Evolutionary conservation across 2,888 invertebrate genomes (phyloP).

Genomic region (Galerucella calmariensis): DNA sequence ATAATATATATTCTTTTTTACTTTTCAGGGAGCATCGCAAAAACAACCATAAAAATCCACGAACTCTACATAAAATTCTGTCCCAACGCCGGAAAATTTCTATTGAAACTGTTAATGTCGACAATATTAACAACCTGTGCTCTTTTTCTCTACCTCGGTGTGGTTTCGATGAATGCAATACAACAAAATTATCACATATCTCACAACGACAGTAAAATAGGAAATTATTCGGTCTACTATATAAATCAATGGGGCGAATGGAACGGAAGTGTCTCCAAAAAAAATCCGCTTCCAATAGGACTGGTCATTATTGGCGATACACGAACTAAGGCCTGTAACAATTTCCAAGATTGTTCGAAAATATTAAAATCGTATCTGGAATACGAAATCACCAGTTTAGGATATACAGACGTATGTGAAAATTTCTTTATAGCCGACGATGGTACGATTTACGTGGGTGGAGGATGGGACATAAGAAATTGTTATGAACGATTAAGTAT

Average conservation of each 20-base stretch:
- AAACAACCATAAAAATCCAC: background rate
- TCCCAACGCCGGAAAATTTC: background rate
- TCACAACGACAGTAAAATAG: background rate
- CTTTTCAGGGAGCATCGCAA: background rate
- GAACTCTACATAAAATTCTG: background rate
- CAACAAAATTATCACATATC: background rate
- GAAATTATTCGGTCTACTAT: slow-evolving; percentile 35
- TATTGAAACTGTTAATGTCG: background rate
- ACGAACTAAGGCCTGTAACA: slow-evolving; percentile 64
- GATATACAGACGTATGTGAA: slow-evolving; percentile 50
- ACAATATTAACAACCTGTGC: slow-evolving; percentile 3
- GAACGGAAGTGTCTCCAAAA: no score
- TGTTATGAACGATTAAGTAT: slow-evolving; percentile 65
- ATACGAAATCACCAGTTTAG: slow-evolving; percentile 50
- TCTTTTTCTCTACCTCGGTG: background rate
- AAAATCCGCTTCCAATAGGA: slow-evolving; percentile 33
- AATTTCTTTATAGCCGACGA: slow-evolving; percentile 69
- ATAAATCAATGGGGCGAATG: slow-evolving; percentile 70
- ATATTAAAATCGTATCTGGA: slow-evolving; percentile 66
- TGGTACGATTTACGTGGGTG: slow-evolving; percentile 68
- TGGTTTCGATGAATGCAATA: background rate
- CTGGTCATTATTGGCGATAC: slow-evolving; percentile 67
- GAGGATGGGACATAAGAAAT: slow-evolving; percentile 68
- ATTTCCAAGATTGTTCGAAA: slow-evolving; percentile 64
- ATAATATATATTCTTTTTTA: background rate